Conservation (phyloP, 1,140 invertebrate species). For the Eupeodes corollae region DNA sequence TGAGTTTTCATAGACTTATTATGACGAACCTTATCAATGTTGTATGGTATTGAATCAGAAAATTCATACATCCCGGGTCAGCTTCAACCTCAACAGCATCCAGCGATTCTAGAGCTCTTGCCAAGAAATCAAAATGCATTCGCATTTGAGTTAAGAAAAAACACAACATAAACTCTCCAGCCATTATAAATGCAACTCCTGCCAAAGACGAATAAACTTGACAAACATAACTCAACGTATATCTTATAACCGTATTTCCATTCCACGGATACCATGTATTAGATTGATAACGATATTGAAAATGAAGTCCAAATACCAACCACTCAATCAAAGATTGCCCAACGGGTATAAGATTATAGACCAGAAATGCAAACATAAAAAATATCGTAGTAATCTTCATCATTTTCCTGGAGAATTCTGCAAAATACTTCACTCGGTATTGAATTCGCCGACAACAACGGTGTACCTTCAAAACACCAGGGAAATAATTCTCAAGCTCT, state of each 20-base stretch:
- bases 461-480: background rate
- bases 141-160: conserved; percentile 22
- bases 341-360: conserved; percentile 20
- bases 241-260: conserved; percentile 4
- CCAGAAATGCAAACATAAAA: conserved; percentile 13
- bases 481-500: conserved; percentile 16
- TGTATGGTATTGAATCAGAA: conserved; percentile 19
- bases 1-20: too few relatives aligned
- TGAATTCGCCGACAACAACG: background rate
- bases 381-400: conserved; percentile 15
- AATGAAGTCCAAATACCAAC: background rate
- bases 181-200: conserved; percentile 20
- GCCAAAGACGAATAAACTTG: conserved; percentile 14
- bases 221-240: conserved; percentile 1
- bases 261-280: conserved; percentile 31
- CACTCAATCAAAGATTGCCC: conserved; percentile 13
- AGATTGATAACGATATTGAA: conserved; percentile 16
- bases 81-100: conserved; percentile 12
- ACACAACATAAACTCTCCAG: conserved; percentile 16
- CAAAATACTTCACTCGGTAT: conserved; percentile 15
- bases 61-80: conserved; percentile 10
- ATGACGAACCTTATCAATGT: conserved; percentile 5
- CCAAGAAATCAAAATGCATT: conserved; percentile 24
- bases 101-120: conserved; percentile 7
- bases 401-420: conserved; percentile 6